phyloP scores from a whole-genome alignment of 2,113 vertebrate species.

The Rattus norvegicus region GRCr8 NC_086020.1:148777001-148777500 shows the following conservation, averaged over 20 bases:
- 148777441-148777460: background rate
- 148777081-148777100: conserved; percentile 63
- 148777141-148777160: conserved; percentile 47
- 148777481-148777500: background rate
- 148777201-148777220: conserved; percentile 52
- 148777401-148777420: background rate
- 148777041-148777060: conserved; percentile 28
- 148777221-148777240: background rate
- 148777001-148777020: conserved; percentile 10
- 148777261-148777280: background rate
- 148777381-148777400: background rate
- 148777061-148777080: conserved; percentile 60
- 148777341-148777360: background rate
- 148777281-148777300: conserved; percentile 29
- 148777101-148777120: conserved; percentile 18
- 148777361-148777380: background rate
- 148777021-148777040: conserved; percentile 25
- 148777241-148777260: conserved; percentile 62
- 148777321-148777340: background rate
- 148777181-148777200: background rate
- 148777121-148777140: conserved; percentile 13
- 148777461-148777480: background rate
- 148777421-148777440: background rate
- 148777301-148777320: conserved; percentile 32
- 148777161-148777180: conserved; percentile 25